Base-by-base conservation (phyloP, 2,797 vertebrate species). In the Mus spretus region DNA sequence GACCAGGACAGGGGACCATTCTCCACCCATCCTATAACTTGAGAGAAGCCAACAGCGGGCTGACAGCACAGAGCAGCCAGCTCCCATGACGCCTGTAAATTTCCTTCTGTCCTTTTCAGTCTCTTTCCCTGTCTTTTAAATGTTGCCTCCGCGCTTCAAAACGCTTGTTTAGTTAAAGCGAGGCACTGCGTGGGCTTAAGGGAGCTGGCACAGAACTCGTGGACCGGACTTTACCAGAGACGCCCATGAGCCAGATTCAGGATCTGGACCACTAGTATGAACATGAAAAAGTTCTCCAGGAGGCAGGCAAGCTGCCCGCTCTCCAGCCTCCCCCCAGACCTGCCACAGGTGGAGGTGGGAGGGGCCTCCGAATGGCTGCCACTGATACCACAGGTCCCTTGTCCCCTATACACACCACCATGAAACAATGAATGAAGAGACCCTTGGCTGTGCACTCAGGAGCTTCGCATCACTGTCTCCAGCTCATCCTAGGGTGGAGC, bases 231-330 rank as follows among this genome's bases (percentile, higher is more conserved):
- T 59, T 55, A 31, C 1, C 1, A 24, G 40, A 3, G 50, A n/a
- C 40, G 26, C 37, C 44, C 6, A 74, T 37, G 50, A 17, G 6
- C 2, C 26, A 4, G 91, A 26, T 1, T 57, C 13, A 0, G 65
- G 55, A 11, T 26, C 53, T 55, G 61, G 26, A 7, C 67, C 1
- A 47, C 3, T 0, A 3, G 74, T 0, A 2, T 0, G 20, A 9
- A 40, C 0, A 22, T 0, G 90, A 19, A 2, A 47, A 72, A 85
- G 91, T 81, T 55, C 84, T 47, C 72, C 9, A 61, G 40, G 26
- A 72, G 34, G 1, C 0, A n/a, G 34, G 8, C 0, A 37, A 17
- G 40, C 34, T 0, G 77, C 74, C 26, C 6, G 11, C 3, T 31
- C 59, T 53, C 22, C 0, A 82, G 74, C 89, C 50, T 57, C 79